These are phyloP conservation scores for Acrobasis suavella DNA, from an alignment of 2,888 invertebrate genomes.

Conservation along the genomic window DNA sequence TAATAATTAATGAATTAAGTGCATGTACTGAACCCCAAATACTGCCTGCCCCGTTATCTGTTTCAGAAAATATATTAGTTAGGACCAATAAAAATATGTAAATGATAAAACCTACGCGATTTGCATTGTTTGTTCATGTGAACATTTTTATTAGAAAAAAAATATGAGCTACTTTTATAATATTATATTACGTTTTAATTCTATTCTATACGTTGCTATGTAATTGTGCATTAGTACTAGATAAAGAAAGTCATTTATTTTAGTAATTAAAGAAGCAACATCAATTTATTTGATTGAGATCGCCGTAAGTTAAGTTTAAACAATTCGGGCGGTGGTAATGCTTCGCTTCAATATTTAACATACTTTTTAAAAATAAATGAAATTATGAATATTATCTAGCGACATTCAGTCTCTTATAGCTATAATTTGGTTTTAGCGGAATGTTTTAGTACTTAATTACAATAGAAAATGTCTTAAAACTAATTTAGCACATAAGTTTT, in stretches of 20 bases:
- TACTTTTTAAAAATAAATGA: constrained; percentile 20
- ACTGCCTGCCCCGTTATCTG: constrained; percentile 15
- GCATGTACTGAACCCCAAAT: constrained; percentile 12
- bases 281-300: constrained; percentile 6
- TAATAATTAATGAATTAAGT: constrained; percentile 16
- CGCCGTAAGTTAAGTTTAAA: not conserved
- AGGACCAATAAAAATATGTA: not conserved
- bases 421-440: constrained; percentile 50
- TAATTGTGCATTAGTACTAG: not conserved
- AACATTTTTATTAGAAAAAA: no score
- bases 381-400: constrained; percentile 10
- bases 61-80: not conserved
- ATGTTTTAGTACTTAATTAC: constrained; percentile 51
- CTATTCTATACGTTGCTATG: no score
- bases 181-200: no score
- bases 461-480: constrained; percentile 28
- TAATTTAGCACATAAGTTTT: constrained; percentile 22
- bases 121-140: not conserved
- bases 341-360: constrained; percentile 40
- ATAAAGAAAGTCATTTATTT: not conserved
- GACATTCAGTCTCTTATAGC: constrained; percentile 29
- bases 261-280: constrained; percentile 3
- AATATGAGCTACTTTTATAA: no score
- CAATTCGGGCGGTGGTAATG: constrained; percentile 50
- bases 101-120: not conserved